Conservation (phyloP, 30 jellyfish, hydroid and myxozoan genomes). For the Mastigias papua region DNA sequence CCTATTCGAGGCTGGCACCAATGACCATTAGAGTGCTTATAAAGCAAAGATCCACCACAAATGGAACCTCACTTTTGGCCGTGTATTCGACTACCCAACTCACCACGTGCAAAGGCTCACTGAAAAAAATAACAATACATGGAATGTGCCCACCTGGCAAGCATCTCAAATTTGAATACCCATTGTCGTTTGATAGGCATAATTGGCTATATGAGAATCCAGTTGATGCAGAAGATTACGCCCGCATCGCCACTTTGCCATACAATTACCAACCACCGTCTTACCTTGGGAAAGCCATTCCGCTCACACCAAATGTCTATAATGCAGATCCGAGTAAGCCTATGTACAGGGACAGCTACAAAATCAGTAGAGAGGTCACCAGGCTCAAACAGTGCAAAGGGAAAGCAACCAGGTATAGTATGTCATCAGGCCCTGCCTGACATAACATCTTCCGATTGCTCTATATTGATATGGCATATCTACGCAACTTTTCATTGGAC, state of each 20-base stretch:
- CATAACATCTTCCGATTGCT: no score
- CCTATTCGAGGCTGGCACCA: slow-evolving; percentile 3
- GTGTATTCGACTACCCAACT: slow-evolving; percentile 44
- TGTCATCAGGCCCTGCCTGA: neutral
- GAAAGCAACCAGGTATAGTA: slow-evolving; percentile 66
- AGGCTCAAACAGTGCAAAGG: slow-evolving; percentile 82
- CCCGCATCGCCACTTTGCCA: slow-evolving; percentile 81
- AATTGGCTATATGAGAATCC: slow-evolving; percentile 65
- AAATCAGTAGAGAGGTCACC: slow-evolving; percentile 46
- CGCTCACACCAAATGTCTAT: slow-evolving; percentile 80
- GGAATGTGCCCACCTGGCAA: slow-evolving; percentile 80
- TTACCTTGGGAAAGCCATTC: slow-evolving; percentile 79
- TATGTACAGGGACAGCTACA: slow-evolving; percentile 67
- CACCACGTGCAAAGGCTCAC: slow-evolving; percentile 34
- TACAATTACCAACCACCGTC: slow-evolving; percentile 95
- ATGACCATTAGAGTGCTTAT: slow-evolving; percentile 19
- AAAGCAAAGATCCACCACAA: slow-evolving; percentile 35
- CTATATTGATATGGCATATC: no score
- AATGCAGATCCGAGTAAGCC: slow-evolving; percentile 93
- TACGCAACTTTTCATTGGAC: no score
- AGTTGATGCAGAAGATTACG: slow-evolving; percentile 64
- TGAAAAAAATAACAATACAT: slow-evolving; percentile 33
- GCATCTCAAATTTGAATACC: slow-evolving; percentile 65
- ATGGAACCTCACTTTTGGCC: slow-evolving; percentile 39
- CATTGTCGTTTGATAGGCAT: slow-evolving; percentile 11